Evolutionary conservation across 2,797 vertebrate species (phyloP).

Genomic region (Poecilia velifera): DNA sequence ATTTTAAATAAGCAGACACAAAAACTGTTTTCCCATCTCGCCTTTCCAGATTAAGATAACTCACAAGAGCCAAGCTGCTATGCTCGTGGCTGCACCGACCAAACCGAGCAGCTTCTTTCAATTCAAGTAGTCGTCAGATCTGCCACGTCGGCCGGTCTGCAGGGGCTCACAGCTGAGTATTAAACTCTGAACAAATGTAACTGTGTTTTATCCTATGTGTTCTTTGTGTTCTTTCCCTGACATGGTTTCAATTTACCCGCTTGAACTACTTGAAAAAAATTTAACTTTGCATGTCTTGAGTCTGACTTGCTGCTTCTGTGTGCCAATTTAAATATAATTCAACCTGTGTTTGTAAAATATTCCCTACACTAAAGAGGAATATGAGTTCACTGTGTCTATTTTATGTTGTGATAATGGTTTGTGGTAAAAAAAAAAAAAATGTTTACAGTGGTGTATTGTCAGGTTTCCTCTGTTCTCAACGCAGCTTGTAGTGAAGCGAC

Average conservation of each 20-base stretch:
- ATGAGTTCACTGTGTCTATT: slow-evolving; percentile 11
- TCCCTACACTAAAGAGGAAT: slow-evolving; percentile 8
- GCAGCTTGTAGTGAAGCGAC: slow-evolving; percentile 21
- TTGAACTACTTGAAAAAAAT: slow-evolving; percentile 15
- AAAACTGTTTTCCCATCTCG: background rate
- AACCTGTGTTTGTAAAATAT: slow-evolving; percentile 28
- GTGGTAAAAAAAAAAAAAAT: slow-evolving; percentile 17
- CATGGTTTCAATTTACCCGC: slow-evolving; percentile 12
- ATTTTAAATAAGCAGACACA: background rate
- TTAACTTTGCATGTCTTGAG: slow-evolving; percentile 17
- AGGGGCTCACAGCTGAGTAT: slow-evolving; percentile 3
- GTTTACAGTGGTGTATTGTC: slow-evolving; percentile 16
- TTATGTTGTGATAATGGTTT: slow-evolving; percentile 33
- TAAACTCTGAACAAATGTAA: slow-evolving; percentile 9
- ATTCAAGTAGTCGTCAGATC: slow-evolving; percentile 70
- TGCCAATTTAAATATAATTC: slow-evolving; percentile 53
- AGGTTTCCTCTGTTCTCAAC: slow-evolving; percentile 28
- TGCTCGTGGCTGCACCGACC: slow-evolving; percentile 86
- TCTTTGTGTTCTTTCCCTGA: slow-evolving; percentile 19
- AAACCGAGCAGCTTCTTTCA: slow-evolving; percentile 86
- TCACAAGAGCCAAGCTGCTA: slow-evolving; percentile 92
- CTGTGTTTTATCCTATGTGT: slow-evolving; percentile 23
- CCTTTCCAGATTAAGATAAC: slow-evolving; percentile 87
- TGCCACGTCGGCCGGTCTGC: slow-evolving; percentile 1
- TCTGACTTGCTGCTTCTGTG: slow-evolving; percentile 38